Evolutionary conservation across 2,113 vertebrate species (phyloP).

Genomic region (Rana temporaria): DNA sequence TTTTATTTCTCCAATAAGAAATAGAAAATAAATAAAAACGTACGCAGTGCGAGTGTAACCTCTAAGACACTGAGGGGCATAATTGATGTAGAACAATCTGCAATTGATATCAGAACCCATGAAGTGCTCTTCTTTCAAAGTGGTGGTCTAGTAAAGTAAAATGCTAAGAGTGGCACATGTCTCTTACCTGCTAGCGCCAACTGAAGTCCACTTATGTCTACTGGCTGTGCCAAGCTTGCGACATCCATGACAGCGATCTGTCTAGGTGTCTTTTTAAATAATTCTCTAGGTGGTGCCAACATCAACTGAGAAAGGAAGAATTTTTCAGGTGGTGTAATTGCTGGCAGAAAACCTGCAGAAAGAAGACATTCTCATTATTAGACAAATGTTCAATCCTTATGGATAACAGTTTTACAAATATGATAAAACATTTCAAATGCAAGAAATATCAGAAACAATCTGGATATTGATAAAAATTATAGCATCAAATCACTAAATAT

Average conservation of each 20-base stretch:
- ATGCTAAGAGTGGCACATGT: neutral
- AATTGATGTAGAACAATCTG: too few relatives aligned
- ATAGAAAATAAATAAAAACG: too few relatives aligned
- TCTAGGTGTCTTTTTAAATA: conserved; percentile 97
- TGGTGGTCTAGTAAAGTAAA: too few relatives aligned
- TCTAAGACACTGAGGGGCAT: too few relatives aligned
- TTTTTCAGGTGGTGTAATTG: conserved; percentile 95
- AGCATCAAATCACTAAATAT: too few relatives aligned
- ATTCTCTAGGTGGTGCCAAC: conserved; percentile 93
- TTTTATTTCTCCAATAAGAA: neutral
- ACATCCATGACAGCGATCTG: conserved; percentile 95
- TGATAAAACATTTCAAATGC: too few relatives aligned
- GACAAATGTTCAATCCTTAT: neutral
- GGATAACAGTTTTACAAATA: too few relatives aligned
- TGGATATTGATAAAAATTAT: too few relatives aligned
- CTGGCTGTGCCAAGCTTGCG: conserved; percentile 85
- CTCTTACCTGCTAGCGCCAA: conserved; percentile 89
- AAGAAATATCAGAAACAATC: too few relatives aligned
- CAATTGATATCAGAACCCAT: too few relatives aligned
- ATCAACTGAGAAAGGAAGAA: conserved; percentile 98
- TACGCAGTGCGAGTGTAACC: too few relatives aligned
- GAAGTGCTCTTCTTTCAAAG: too few relatives aligned
- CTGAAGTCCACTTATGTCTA: conserved; percentile 97
- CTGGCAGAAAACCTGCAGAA: conserved; percentile 90
- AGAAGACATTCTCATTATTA: neutral